Evolutionary conservation across 2,113 vertebrate genomes (phyloP).

Genomic region (Globicephala melas): DNA sequence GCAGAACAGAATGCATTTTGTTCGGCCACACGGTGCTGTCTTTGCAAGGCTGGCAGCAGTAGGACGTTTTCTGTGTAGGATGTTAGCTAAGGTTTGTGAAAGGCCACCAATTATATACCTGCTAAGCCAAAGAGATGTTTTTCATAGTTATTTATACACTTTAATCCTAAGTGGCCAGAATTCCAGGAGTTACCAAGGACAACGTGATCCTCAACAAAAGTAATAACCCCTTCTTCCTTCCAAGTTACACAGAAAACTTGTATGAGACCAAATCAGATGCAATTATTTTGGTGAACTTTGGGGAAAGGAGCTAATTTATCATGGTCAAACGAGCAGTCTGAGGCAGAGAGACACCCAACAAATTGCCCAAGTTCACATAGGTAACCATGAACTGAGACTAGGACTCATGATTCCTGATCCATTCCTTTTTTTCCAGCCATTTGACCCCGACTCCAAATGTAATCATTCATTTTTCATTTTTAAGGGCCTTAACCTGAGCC

Average conservation of each 20-base stretch:
- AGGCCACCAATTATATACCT: conserved; percentile 18
- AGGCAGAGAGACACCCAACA: not conserved
- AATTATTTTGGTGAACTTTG: not conserved
- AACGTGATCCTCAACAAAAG: not conserved
- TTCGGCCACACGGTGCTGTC: not conserved
- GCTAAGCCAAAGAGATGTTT: conserved; percentile 19
- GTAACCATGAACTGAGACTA: not conserved
- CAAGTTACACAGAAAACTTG: not conserved
- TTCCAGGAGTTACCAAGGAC: not conserved
- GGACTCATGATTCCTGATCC: not conserved
- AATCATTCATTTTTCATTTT: not conserved
- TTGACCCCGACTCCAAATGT: not conserved
- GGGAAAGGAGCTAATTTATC: not conserved
- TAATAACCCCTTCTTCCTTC: not conserved
- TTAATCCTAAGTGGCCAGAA: conserved; percentile 17
- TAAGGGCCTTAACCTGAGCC: not conserved
- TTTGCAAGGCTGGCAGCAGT: conserved; percentile 13
- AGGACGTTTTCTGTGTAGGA: not conserved
- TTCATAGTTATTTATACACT: conserved; percentile 43
- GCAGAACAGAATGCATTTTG: conserved; percentile 38
- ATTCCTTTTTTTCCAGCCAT: not conserved
- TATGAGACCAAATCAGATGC: not conserved
- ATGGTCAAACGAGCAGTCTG: not conserved
- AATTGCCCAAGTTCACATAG: not conserved
- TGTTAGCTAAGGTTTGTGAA: conserved; percentile 38